Evolutionary conservation across 64 coral and sea anemone species (phyloP).

Genomic region (Stylophora pistillata): DNA sequence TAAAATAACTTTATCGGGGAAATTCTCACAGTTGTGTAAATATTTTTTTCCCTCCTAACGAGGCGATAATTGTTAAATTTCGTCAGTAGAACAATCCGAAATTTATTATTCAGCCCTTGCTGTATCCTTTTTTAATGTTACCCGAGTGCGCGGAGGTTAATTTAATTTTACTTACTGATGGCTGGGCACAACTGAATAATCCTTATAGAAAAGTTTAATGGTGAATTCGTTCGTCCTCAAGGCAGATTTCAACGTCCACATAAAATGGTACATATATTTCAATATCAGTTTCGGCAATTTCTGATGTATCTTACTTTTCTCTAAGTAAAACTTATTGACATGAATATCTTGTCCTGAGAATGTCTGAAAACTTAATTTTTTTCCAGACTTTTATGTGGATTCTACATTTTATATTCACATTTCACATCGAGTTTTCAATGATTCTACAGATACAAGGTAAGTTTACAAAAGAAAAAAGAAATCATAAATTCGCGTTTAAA

Average conservation of each 20-base stretch:
- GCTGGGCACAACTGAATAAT: not conserved
- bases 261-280: not conserved
- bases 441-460: not conserved
- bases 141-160: too few species aligned
- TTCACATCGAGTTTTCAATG: not conserved
- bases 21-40: too few species aligned
- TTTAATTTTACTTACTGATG: too few species aligned
- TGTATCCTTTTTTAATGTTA: too few species aligned
- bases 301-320: too few species aligned
- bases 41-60: too few species aligned
- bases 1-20: too few species aligned
- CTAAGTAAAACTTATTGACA: not conserved
- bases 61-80: too few species aligned
- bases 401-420: not conserved
- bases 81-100: too few species aligned
- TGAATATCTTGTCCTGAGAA: not conserved
- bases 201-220: not conserved
- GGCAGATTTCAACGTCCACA: not conserved
- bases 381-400: not conserved
- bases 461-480: not conserved
- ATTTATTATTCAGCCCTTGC: too few species aligned
- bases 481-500: not conserved
- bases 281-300: not conserved
- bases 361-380: not conserved
- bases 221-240: not conserved